Evolutionary conservation across 2,113 vertebrate species (phyloP).

Genomic region (Motacilla alba): DNA sequence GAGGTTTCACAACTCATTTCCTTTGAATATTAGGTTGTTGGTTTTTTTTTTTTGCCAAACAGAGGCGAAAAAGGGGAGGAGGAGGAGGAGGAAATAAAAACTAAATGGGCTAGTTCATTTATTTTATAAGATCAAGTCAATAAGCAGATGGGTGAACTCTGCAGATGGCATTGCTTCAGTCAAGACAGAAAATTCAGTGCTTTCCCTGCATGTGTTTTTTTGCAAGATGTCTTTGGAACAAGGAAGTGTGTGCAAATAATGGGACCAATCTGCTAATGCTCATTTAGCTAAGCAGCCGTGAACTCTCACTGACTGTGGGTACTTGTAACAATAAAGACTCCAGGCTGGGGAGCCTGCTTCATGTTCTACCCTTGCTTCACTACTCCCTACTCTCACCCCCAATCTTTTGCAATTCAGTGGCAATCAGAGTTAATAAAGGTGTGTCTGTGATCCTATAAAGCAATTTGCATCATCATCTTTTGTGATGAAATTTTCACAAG

Average conservation of each 20-base stretch:
- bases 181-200: background rate
- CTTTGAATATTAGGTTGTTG: background rate
- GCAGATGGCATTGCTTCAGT: background rate
- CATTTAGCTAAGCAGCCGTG: background rate
- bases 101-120: background rate
- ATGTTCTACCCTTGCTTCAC: background rate
- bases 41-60: conserved; percentile 6
- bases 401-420: conserved; percentile 39
- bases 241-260: background rate
- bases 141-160: background rate
- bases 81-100: conserved; percentile 19
- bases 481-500: conserved; percentile 46
- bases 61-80: background rate
- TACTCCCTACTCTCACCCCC: background rate
- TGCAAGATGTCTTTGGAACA: background rate
- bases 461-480: conserved; percentile 46
- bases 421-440: conserved; percentile 54
- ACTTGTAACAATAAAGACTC: background rate
- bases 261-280: background rate
- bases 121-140: background rate
- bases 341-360: background rate
- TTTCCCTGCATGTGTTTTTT: background rate
- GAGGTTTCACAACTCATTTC: conserved; percentile 27
- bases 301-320: background rate
- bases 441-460: conserved; percentile 24